Base-by-base conservation (phyloP, 2,797 vertebrate genomes). In the Myotis myotis region DNA sequence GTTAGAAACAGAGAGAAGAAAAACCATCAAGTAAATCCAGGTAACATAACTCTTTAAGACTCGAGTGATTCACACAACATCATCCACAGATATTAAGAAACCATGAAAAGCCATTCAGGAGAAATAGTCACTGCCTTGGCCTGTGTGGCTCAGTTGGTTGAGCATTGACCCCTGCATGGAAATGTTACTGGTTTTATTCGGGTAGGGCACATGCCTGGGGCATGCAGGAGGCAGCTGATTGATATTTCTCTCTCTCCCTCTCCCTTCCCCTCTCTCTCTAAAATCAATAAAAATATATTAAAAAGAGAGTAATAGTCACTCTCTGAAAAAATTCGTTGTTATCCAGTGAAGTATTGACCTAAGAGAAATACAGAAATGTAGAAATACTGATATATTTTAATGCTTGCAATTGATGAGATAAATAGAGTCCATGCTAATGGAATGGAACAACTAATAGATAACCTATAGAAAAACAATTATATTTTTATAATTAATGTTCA, bases 291-390 rank as follows among this genome's bases (percentile, higher is more conserved):
- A 62, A 62, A 62, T 62, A 62, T 30, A 62, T 62, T 62, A 62
- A 62, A 62, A 62, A 62, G 60, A 62, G 57, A 62, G 25, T 30
- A 60, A 60, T 60, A 60, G 57, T 62, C 5, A 76, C 22, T 87
- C 86, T 92, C 53, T 71, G 41, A 93, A 74, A 36, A 12, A 90
- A 79, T 90, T 81, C 70, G 7, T 71, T 78, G 80, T 85, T 53
- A 55, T 57, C n/a, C 75, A 79, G 57, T 70, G 68, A 83, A 71
- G 30, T 87, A 95, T 0, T 79, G 1, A 91, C 36, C n/a, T 72
- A 68, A 87, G 55, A 87, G 80, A 88, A 95, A 88, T 82, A 47
- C 4, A 91, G 23, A 81, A 91, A 93, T 44, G 47, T 78, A 53
- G 64, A 91, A 89, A 80, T 57, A 75, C n/a, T 75, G 68, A 38